Conservation (phyloP, 2,888 invertebrate genomes). For the Taphrorychus bicolor region DNA sequence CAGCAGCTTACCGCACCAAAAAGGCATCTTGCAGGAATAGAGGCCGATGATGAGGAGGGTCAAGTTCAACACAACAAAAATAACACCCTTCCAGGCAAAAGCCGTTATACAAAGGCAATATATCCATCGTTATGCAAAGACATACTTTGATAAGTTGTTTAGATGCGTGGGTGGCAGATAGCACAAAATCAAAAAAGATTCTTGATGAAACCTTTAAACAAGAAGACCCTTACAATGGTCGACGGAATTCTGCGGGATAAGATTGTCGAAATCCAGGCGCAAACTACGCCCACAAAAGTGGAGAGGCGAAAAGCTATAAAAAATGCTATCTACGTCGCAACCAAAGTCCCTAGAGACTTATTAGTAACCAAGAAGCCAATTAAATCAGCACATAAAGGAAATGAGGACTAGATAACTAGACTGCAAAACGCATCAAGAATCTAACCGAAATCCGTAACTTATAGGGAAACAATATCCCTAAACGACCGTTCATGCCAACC, state of each 20-base stretch:
- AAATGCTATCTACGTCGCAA: conserved; percentile 3
- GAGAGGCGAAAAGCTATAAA: neutral
- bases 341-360: neutral
- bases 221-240: neutral
- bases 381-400: neutral
- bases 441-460: neutral
- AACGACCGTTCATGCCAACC: no score
- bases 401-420: neutral
- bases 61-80: neutral
- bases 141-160: conserved; percentile 4
- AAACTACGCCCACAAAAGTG: no score
- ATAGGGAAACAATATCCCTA: no score
- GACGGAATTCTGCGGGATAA: neutral
- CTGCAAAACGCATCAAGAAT: neutral
- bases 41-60: neutral
- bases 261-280: neutral
- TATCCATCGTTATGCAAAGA: no score
- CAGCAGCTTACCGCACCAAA: no score
- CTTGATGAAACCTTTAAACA: neutral
- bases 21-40: no score
- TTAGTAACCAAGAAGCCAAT: neutral
- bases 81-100: neutral
- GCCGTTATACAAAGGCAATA: neutral
- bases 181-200: conserved; percentile 6
- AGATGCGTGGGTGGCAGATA: no score